Conservation (phyloP, 2,797 vertebrate genomes). For the Lepus oiostolus region DNA sequence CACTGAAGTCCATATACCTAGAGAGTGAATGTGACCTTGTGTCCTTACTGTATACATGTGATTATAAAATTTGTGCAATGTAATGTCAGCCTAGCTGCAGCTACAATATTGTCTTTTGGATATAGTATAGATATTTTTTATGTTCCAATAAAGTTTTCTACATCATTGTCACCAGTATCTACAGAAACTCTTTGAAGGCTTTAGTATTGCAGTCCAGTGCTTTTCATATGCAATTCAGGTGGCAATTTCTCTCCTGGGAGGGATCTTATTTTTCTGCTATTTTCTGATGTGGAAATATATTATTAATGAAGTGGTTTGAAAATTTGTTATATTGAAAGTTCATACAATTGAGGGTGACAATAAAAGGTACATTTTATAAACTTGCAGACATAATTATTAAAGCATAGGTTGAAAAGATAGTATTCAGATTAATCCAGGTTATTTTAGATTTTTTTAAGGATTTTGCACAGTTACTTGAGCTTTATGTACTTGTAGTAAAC, state of each 20-base stretch:
- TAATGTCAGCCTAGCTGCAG: slow-evolving; percentile 81
- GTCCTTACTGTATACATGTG: slow-evolving; percentile 73
- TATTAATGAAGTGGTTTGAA: slow-evolving; percentile 91
- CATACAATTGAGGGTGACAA: slow-evolving; percentile 88
- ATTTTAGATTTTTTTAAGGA: slow-evolving; percentile 89
- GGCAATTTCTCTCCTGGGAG: slow-evolving; percentile 92
- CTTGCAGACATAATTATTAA: slow-evolving; percentile 88
- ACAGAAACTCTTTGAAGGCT: slow-evolving; percentile 86
- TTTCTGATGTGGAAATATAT: slow-evolving; percentile 91
- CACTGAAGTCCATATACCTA: slow-evolving; percentile 74
- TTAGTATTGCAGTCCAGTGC: slow-evolving; percentile 88
- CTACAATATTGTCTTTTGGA: slow-evolving; percentile 82
- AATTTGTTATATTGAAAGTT: slow-evolving; percentile 89
- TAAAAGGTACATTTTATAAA: slow-evolving; percentile 86
- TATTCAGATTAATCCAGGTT: slow-evolving; percentile 89
- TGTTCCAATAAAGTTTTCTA: slow-evolving; percentile 88
- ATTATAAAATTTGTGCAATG: slow-evolving; percentile 81
- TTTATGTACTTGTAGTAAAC: slow-evolving; percentile 81
- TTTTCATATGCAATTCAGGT: slow-evolving; percentile 88
- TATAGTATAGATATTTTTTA: slow-evolving; percentile 91
- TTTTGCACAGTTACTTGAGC: slow-evolving; percentile 73
- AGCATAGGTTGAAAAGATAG: slow-evolving; percentile 88
- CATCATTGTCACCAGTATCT: slow-evolving; percentile 89
- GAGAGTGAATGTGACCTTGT: slow-evolving; percentile 71
- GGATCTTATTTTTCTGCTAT: slow-evolving; percentile 94